Conservation (phyloP, 2,797 vertebrate genomes). For the Cyclopterus lumpus region DNA sequence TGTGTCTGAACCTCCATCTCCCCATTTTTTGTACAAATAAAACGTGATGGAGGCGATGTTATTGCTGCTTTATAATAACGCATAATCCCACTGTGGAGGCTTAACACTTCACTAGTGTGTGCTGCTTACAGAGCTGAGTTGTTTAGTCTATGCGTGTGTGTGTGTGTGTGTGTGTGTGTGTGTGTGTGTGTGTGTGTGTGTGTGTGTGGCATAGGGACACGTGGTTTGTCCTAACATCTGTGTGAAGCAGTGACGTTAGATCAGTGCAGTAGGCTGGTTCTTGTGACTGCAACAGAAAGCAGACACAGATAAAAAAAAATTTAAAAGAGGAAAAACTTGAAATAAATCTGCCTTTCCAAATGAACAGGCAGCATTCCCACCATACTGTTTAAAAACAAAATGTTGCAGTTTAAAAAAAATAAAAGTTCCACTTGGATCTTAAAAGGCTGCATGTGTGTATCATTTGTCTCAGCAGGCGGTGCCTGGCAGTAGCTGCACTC, state of each 20-base stretch:
- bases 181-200: too few relatives aligned
- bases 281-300: constrained; percentile 1
- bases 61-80: not conserved
- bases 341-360: not conserved
- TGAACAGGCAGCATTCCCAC: not conserved
- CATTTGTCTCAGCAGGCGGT: constrained; percentile 30
- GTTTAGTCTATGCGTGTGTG: too few relatives aligned
- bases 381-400: not conserved
- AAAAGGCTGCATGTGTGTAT: constrained; percentile 14
- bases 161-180: too few relatives aligned
- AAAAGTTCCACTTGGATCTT: not conserved
- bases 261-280: not conserved
- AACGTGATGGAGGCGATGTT: not conserved
- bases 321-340: not conserved
- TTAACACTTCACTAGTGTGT: not conserved
- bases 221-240: not conserved
- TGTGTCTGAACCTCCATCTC: not conserved
- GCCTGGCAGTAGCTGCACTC: constrained; percentile 41
- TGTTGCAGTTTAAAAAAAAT: not conserved
- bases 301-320: too few relatives aligned
- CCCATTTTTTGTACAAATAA: not conserved
- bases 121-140: not conserved
- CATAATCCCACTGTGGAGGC: not conserved
- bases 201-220: not conserved
- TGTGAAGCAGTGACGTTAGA: constrained; percentile 1